Conservation (phyloP, 23 tunicate species). For the Diplosoma virens region DNA sequence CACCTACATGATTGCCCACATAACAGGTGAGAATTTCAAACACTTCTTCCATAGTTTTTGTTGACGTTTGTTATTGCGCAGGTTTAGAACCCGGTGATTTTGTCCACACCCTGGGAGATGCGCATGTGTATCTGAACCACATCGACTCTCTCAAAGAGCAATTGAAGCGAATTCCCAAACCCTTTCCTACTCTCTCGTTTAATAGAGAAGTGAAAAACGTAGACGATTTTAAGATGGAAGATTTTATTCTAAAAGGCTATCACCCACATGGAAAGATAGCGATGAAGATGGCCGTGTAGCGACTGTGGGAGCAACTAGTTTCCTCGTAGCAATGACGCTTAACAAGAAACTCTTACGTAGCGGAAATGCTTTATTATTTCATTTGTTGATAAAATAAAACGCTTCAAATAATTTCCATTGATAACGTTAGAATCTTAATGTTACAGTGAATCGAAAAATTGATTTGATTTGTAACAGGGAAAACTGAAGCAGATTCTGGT, state of each 20-base stretch:
- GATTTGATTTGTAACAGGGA: no score
- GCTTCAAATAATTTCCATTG: no score
- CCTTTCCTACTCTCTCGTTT: slow-evolving; percentile 77
- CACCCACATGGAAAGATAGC: slow-evolving; percentile 74
- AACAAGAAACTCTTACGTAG: no score
- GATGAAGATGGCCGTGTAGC: slow-evolving; percentile 91
- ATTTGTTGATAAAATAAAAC: no score
- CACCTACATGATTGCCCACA: slow-evolving; percentile 97
- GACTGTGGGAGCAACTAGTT: no score
- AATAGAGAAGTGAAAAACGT: slow-evolving; percentile 46
- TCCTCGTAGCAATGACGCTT: no score
- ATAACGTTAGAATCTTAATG: no score
- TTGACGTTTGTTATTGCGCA: neutral
- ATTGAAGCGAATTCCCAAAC: slow-evolving; percentile 62
- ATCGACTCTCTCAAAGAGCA: slow-evolving; percentile 75
- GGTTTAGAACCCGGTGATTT: slow-evolving; percentile 94
- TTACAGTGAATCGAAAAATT: no score
- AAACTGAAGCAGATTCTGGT: no score
- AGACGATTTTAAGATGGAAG: slow-evolving; percentile 78
- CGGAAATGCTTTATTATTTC: no score
- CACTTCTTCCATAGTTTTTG: no score
- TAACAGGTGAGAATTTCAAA: slow-evolving; percentile 53
- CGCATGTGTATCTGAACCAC: slow-evolving; percentile 92
- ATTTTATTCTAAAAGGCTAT: slow-evolving; percentile 67
- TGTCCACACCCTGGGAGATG: slow-evolving; percentile 96